Evolutionary conservation across 2,888 invertebrate species (phyloP), one percentile per base, ranked within the genome.

Genomic region (Cecidostiba fungosa): DNA sequence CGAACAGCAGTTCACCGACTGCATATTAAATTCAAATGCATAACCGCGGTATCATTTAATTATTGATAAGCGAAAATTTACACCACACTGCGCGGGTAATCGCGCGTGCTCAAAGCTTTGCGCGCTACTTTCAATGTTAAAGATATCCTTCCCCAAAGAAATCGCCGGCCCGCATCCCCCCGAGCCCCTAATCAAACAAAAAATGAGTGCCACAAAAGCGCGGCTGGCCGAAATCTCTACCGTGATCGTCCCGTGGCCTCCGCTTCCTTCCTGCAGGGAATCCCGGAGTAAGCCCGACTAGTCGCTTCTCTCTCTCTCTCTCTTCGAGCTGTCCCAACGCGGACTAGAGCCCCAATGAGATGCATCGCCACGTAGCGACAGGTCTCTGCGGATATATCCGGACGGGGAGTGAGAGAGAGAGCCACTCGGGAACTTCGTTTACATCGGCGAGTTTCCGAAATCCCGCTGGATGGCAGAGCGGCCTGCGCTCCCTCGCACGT

Each of bases 341-440:
- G 70, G 14, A 19, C 81, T 14, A n/a, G 26, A 23, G 85, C 84
- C 87, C 85, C 89, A 90, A 91, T 90, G 91, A 90, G 90, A 91
- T 91, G 91, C 90, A 89, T 88, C 89, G 89, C 88, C 90, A 91
- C 90, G 90, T 86, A 89, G 89, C 88, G 88, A 87, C 89, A 86
- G 87, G 89, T 88, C 88, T 86, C 82, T 73, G 69, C 82, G 87
- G 89, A 89, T 90, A 88, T 86, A 86, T 84, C 82, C 70, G 85
- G 86, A 82, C 86, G 87, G 88, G 12, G 32, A 74, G 76, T 36
- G 74, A 85, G 50, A 50, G 87, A 82, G 87, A 77, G 86, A 88
- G 88, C 87, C 88, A 87, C 87, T 86, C 86, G 87, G 88, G 89
- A 89, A 88, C 87, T 89, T 89, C 88, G 89, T 88, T 89, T 89